Evolutionary conservation across 2,797 vertebrate genomes (phyloP).

Genomic region (Macropus fuliginosus): DNA sequence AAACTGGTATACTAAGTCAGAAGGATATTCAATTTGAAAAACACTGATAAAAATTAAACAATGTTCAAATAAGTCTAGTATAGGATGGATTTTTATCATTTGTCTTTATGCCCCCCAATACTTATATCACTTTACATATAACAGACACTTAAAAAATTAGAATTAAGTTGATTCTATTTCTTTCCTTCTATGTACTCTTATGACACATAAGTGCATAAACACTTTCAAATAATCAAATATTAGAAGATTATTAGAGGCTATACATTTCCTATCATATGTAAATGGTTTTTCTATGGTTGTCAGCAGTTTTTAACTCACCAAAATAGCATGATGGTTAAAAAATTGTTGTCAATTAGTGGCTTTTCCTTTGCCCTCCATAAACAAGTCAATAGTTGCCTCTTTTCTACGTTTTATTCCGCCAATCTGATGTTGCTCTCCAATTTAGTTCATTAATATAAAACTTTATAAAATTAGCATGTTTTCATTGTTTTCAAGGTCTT

Average conservation of each 20-base stretch:
- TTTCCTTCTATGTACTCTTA: not conserved
- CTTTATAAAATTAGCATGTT: slow-evolving; percentile 31
- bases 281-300: slow-evolving; percentile 17
- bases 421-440: slow-evolving; percentile 12
- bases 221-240: slow-evolving; percentile 14
- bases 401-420: slow-evolving; percentile 19
- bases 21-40: not conserved
- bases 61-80: not conserved
- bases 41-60: not conserved
- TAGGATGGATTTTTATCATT: not conserved
- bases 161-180: not conserved
- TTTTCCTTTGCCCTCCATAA: not conserved
- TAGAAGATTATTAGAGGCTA: slow-evolving; percentile 34
- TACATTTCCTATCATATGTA: not conserved
- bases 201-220: not conserved
- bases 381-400: not conserved
- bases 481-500: slow-evolving; percentile 38
- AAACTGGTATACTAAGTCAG: not conserved
- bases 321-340: slow-evolving; percentile 17
- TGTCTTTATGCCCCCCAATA: not conserved
- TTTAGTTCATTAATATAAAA: slow-evolving; percentile 28
- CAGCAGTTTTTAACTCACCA: not conserved
- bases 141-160: not conserved
- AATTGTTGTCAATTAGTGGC: not conserved
- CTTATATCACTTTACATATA: not conserved